A percentile compares a stretch with the other conserved stretches of the same genome.
Evolutionary conservation across 2,113 vertebrate species (phyloP).

Genomic region (Oncorhynchus keta): DNA sequence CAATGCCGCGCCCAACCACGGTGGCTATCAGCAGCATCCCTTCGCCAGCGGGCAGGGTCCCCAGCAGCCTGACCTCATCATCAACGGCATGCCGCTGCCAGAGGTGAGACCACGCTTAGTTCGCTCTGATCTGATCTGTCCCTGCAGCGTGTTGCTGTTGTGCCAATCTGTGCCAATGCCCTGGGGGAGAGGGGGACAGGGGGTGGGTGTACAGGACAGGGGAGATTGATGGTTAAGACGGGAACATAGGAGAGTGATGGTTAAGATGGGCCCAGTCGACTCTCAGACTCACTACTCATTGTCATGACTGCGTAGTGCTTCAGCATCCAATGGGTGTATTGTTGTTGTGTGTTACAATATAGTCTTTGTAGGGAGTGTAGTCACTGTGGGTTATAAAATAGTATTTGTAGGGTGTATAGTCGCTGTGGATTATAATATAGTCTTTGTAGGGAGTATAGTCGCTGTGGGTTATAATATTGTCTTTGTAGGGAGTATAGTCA

Average conservation of each 20-base stretch:
- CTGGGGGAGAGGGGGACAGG: conserved; percentile 16
- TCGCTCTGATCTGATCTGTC: conserved; percentile 54
- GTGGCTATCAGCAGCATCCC: conserved; percentile 94
- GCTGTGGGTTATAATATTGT: no score
- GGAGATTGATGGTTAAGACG: not conserved
- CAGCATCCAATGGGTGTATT: not conserved
- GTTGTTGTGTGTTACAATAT: no score
- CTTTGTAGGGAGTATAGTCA: no score
- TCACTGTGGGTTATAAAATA: no score
- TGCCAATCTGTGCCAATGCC: conserved; percentile 23
- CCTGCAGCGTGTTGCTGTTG: conserved; percentile 5
- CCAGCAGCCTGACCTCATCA: conserved; percentile 98
- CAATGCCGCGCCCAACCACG: conserved; percentile 88
- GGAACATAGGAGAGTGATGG: not conserved
- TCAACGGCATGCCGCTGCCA: conserved; percentile 97
- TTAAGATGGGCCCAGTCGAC: not conserved
- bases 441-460: no score
- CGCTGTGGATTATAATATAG: no score
- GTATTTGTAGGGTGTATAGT: no score
- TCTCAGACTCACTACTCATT: not conserved
- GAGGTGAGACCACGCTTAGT: conserved; percentile 85
- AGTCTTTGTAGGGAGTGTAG: no score
- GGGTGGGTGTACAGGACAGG: not conserved
- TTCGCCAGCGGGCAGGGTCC: conserved; percentile 93
- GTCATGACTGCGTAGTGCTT: not conserved